Evolutionary conservation across 2,888 invertebrate species (phyloP).

Genomic region (Bhutanitis thaidina): DNA sequence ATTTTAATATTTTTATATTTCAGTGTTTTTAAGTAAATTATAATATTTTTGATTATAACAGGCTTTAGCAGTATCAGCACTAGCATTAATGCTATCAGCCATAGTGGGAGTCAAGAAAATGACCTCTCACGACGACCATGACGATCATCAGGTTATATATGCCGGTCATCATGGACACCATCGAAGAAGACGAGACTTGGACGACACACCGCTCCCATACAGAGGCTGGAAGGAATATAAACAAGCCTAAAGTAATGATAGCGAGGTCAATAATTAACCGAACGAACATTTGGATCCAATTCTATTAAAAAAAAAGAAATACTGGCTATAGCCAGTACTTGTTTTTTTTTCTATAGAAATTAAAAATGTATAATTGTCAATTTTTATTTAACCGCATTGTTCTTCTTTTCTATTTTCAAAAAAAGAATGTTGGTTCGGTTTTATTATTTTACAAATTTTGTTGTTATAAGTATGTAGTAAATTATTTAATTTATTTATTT

Average conservation of each 20-base stretch:
- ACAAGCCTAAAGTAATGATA: constrained; percentile 22
- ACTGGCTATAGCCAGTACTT: too few species aligned
- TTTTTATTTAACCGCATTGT: too few species aligned
- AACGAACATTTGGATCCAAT: too few species aligned
- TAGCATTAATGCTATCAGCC: constrained; percentile 87
- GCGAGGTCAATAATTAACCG: too few species aligned
- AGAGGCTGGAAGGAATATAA: constrained; percentile 67
- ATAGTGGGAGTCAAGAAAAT: constrained; percentile 87
- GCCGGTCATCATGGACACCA: constrained; percentile 82
- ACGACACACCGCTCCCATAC: constrained; percentile 67
- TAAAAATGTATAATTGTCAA: too few species aligned
- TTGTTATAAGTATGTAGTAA: constrained; percentile 14
- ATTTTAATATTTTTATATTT: too few species aligned
- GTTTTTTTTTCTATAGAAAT: too few species aligned
- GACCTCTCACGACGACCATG: constrained; percentile 79
- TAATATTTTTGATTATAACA: constrained; percentile 28
- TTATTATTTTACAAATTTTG: neutral
- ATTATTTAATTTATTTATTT: constrained; percentile 28
- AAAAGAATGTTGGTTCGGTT: constrained; percentile 5
- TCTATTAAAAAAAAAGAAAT: too few species aligned
- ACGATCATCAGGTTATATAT: constrained; percentile 81
- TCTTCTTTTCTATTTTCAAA: too few species aligned
- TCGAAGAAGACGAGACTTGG: constrained; percentile 62
- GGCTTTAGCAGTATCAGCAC: constrained; percentile 84
- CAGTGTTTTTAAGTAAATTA: neutral